These are phyloP conservation scores for Stenodera caucasica DNA, from an alignment of 2,888 invertebrate species.

Conservation along the genomic window DNA sequence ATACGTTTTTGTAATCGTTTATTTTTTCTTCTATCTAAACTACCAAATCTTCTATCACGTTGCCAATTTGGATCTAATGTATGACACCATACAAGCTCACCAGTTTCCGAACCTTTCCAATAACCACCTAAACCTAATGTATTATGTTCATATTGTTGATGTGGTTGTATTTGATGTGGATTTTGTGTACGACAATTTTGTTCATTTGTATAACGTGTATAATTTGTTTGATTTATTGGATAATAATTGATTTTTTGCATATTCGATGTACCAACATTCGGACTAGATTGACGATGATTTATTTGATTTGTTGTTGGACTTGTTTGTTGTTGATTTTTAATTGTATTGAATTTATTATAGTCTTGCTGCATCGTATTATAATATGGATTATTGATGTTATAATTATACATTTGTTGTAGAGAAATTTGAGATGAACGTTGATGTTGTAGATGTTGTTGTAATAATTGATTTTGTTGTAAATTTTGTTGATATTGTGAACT, in stretches of 20 bases:
- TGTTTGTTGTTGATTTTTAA: conserved; percentile 17
- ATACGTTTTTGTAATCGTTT: conserved; percentile 51
- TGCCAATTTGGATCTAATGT: conserved; percentile 48
- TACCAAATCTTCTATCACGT: conserved; percentile 59
- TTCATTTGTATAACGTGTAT: conserved; percentile 22
- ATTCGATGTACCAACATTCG: conserved; percentile 32
- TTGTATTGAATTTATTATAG: conserved; percentile 24
- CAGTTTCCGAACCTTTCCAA: conserved; percentile 52
- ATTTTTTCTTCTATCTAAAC: conserved; percentile 63
- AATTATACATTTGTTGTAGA: conserved; percentile 21
- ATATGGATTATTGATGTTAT: conserved; percentile 15
- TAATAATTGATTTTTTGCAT: conserved; percentile 40
- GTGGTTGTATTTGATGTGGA: conserved; percentile 51
- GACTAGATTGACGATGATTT: conserved; percentile 40
- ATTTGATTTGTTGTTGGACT: neutral
- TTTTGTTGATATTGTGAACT: conserved; percentile 23
- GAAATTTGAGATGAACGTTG: conserved; percentile 22
- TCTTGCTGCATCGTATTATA: conserved; percentile 20
- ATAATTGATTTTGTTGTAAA: conserved; percentile 12
- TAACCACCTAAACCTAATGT: conserved; percentile 52
- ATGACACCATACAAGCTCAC: conserved; percentile 53
- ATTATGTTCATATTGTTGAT: conserved; percentile 53
- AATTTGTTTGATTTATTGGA: conserved; percentile 30
- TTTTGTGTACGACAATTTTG: conserved; percentile 34
- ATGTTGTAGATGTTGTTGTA: conserved; percentile 24